Conservation (phyloP, 2,113 vertebrate species). For the Sterrhoptilus dennistouni region DNA sequence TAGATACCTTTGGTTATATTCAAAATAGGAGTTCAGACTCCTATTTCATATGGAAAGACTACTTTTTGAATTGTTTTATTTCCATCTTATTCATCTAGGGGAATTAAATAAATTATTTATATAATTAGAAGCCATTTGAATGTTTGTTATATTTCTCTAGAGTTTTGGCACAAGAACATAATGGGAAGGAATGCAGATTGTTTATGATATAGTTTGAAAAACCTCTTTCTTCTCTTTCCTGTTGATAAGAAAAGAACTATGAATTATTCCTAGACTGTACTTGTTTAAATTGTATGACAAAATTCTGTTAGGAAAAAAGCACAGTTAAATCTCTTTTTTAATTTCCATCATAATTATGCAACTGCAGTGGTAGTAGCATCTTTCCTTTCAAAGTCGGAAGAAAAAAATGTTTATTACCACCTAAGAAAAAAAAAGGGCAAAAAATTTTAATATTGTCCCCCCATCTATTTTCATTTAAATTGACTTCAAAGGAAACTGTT, state of each 20-base stretch:
- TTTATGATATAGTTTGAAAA: neutral
- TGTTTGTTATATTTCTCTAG: neutral
- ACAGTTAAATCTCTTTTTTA: neutral
- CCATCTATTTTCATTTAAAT: neutral
- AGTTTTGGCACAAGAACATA: neutral
- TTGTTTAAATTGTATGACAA: neutral
- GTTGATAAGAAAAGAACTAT: neutral
- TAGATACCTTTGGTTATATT: neutral
- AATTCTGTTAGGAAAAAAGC: neutral
- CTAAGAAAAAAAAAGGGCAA: neutral
- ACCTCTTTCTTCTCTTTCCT: neutral
- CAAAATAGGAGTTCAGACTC: neutral
- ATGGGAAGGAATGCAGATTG: neutral
- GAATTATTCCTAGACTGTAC: neutral
- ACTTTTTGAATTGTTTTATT: neutral
- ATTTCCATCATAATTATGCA: neutral
- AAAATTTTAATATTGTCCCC: neutral
- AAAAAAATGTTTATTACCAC: neutral
- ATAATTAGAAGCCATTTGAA: neutral
- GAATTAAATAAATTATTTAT: neutral
- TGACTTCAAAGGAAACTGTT: neutral
- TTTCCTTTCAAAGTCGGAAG: neutral
- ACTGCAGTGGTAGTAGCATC: neutral
- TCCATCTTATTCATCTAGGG: neutral
- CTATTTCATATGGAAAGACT: neutral